Base-by-base conservation (phyloP, 2,113 vertebrate genomes). In the Girardinichthys multiradiatus region DNA sequence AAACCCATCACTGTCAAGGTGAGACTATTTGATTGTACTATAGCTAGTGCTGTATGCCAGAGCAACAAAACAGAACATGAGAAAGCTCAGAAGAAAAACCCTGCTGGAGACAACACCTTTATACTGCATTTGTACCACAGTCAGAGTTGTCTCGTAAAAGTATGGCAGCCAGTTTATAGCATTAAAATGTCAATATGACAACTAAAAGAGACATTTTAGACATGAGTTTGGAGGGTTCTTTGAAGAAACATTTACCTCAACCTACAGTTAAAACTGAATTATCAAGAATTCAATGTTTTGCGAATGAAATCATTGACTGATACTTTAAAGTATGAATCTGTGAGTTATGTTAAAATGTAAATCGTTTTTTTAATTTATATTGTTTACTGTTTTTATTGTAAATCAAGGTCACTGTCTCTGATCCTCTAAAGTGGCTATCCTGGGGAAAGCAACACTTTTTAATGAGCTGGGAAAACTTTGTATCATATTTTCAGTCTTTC, bases 371-470 rank as follows among this genome's bases (percentile, higher is more conserved):
- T 45, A 45, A 88, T 91, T 90, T 88, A 88, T 90, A 91, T 74
- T 66, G 63, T 82, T 86, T 80, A 81, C 39, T 66, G 48, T 80
- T 48, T 93, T 90, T 90, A 90, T 87, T 89, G 82, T 91, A 84
- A 86, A 82, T 70, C 82, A 31, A 72, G 84, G 87, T 74, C 77
- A 78, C 60, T 37, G 54, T 84, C 39, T 68, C 60, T 61, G 19
- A 77, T 74, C 63, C 67, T 63, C 68, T 74, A 70, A 57, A 35
- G 69, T 77, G 74, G 73, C 66, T 76, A 51, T 24, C 70, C 58
- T 75, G 86, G 88, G 88, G 90, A 92, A 92, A 89, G 91, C 92
- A 94, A 95, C 92, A 24, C 48, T 64, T 75, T 68, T 79, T 48
- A 74, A 74, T 58, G 72, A 8, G 0, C 65, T 79, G 75, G 80